Percentiles rank a stretch among this genome's conserved stretches.
These are phyloP conservation scores for Metellina segmentata DNA, from an alignment of 2,888 invertebrate species.

Conservation along the genomic window DNA sequence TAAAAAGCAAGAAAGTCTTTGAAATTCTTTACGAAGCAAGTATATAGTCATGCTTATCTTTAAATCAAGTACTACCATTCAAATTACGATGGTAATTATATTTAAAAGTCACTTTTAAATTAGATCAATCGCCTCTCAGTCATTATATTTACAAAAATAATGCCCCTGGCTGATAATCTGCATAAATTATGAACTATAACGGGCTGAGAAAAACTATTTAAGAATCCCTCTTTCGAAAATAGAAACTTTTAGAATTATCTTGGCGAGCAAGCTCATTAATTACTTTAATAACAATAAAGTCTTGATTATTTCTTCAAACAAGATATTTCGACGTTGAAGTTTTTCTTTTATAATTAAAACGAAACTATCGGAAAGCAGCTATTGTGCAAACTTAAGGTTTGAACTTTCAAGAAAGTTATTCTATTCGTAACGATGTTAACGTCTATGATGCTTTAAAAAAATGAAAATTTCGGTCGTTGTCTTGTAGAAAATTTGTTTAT, in stretches of 20 bases:
- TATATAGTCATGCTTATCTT: too few species aligned
- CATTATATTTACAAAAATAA: neutral
- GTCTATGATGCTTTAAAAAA: neutral
- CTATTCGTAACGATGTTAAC: neutral
- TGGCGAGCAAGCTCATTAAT: slow-evolving; percentile 14
- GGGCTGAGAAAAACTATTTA: neutral
- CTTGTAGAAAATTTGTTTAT: too few species aligned
- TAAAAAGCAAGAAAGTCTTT: too few species aligned
- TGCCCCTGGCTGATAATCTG: neutral
- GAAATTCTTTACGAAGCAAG: too few species aligned
- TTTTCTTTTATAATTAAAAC: neutral
- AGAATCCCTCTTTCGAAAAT: neutral
- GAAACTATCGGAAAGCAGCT: neutral
- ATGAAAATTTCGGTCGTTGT: too few species aligned
- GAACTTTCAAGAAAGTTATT: slow-evolving; percentile 1
- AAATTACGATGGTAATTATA: neutral
- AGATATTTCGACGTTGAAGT: slow-evolving; percentile 11
- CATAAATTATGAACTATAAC: slow-evolving; percentile 1
- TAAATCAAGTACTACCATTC: too few species aligned
- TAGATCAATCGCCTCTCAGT: neutral
- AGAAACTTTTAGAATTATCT: neutral
- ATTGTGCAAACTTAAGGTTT: neutral
- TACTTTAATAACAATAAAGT: slow-evolving; percentile 18
- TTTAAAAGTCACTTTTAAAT: slow-evolving; percentile 15
- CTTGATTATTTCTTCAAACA: slow-evolving; percentile 40